Percentiles rank a stretch among this genome's conserved stretches.
Evolutionary conservation across 2,888 invertebrate species (phyloP).

Genomic region (Cephus nigrinus): DNA sequence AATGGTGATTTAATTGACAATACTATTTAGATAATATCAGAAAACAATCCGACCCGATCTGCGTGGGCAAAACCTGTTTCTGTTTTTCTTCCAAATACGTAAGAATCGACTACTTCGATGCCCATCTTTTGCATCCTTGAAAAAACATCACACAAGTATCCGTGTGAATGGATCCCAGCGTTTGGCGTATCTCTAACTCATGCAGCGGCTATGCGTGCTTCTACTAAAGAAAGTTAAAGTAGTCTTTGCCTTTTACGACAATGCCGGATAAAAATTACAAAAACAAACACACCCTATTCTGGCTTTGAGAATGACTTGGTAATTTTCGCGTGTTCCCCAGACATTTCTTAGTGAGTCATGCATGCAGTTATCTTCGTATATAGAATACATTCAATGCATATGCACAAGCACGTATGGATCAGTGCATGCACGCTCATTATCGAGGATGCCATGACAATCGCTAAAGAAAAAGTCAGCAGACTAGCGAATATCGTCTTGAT

Average conservation of each 20-base stretch:
- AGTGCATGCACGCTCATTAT: background rate
- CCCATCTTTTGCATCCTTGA: background rate
- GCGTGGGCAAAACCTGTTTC: background rate
- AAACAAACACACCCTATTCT: background rate
- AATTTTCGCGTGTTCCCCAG: background rate
- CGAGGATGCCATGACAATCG: background rate
- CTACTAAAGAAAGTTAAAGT: background rate
- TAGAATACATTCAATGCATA: background rate
- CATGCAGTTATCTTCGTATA: background rate
- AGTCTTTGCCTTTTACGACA: background rate
- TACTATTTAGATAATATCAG: background rate
- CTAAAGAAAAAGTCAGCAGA: background rate
- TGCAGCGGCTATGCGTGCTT: background rate
- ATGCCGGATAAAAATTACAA: background rate
- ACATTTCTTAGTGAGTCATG: background rate
- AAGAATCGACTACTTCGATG: background rate
- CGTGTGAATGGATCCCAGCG: background rate
- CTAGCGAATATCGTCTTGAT: background rate
- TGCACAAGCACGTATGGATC: background rate
- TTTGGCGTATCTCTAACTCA: background rate
- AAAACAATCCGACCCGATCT: background rate
- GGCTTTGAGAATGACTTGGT: background rate
- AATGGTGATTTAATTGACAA: background rate
- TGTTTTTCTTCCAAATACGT: background rate
- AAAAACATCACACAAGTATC: background rate